Conservation (phyloP, 2,888 invertebrate species). For the Campopleginae sp. region DNA sequence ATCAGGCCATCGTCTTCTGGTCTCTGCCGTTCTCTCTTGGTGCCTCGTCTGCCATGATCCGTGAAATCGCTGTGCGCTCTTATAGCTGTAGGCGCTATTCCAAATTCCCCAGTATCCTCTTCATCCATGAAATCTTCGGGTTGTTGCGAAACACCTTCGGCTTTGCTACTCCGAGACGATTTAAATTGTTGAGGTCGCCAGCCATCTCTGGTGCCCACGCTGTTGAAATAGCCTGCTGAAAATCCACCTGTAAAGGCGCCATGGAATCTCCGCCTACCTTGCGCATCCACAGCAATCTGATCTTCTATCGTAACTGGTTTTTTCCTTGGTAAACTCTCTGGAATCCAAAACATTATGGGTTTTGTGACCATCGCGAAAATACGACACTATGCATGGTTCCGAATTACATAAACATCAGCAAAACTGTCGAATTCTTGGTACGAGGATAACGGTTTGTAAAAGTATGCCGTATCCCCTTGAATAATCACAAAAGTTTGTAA, state of each 20-base stretch:
- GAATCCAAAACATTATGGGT: conserved; percentile 64
- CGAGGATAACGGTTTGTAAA: neutral
- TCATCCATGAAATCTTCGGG: conserved; percentile 99
- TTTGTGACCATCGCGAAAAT: neutral
- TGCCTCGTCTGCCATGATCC: conserved; percentile 79
- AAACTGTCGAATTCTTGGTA: neutral
- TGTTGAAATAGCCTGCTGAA: conserved; percentile 98
- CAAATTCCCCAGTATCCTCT: conserved; percentile 97
- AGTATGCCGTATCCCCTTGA: neutral
- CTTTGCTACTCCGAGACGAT: conserved; percentile 92
- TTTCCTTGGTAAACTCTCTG: conserved; percentile 92
- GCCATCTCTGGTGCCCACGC: conserved; percentile 97
- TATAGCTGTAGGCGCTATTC: conserved; percentile 95
- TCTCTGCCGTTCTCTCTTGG: conserved; percentile 81
- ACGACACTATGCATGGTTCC: neutral
- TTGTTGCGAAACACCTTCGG: conserved; percentile 86
- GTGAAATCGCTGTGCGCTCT: conserved; percentile 92
- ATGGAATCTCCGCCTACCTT: conserved; percentile 96
- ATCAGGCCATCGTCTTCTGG: conserved; percentile 81
- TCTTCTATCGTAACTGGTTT: conserved; percentile 93
- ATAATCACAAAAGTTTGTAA: neutral
- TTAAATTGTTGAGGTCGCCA: conserved; percentile 96
- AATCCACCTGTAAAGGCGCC: conserved; percentile 99
- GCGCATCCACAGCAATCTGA: conserved; percentile 94
- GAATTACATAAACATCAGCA: neutral